Percentiles rank a stretch among this genome's conserved stretches.
phyloP scores from a whole-genome alignment of 2,888 invertebrate genomes.

The Hirtodrosophila cameraria region DNA sequence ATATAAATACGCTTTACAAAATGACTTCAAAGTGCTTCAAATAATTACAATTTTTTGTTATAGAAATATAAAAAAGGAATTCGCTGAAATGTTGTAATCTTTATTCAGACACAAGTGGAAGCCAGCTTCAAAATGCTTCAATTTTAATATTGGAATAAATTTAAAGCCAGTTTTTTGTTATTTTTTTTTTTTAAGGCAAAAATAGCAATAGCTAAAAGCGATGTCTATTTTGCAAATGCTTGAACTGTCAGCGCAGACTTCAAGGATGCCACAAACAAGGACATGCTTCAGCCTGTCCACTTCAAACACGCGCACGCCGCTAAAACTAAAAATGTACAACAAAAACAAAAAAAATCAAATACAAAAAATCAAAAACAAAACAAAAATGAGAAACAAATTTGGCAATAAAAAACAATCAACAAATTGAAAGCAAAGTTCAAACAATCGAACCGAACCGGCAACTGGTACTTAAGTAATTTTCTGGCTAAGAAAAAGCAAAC shows the following conservation, averaged over 20 bases:
- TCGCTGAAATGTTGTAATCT: constrained; percentile 3
- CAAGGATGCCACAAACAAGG: too few relatives aligned
- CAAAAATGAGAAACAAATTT: too few relatives aligned
- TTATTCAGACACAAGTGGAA: neutral
- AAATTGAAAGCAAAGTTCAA: constrained; percentile 70
- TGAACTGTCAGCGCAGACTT: neutral
- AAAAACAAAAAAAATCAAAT: constrained; percentile 16
- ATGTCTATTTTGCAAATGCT: too few relatives aligned
- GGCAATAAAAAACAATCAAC: constrained; percentile 65
- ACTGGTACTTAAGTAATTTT: constrained; percentile 61
- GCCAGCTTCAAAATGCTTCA: neutral
- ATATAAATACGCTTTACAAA: neutral
- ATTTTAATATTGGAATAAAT: constrained; percentile 2
- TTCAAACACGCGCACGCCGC: neutral
- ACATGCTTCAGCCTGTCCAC: neutral
- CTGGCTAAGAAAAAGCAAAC: constrained; percentile 36
- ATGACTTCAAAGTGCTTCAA: constrained; percentile 24
- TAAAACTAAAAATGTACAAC: neutral
- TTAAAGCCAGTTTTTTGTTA: too few relatives aligned
- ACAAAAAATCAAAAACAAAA: too few relatives aligned
- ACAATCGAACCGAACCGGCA: constrained; percentile 64
- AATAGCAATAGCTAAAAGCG: too few relatives aligned
- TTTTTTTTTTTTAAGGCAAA: too few relatives aligned
- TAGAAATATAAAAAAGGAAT: neutral
- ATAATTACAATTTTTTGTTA: constrained; percentile 16